phyloP scores from a whole-genome alignment of 2,888 invertebrate species.

The Taphrorychus bicolor region DNA sequence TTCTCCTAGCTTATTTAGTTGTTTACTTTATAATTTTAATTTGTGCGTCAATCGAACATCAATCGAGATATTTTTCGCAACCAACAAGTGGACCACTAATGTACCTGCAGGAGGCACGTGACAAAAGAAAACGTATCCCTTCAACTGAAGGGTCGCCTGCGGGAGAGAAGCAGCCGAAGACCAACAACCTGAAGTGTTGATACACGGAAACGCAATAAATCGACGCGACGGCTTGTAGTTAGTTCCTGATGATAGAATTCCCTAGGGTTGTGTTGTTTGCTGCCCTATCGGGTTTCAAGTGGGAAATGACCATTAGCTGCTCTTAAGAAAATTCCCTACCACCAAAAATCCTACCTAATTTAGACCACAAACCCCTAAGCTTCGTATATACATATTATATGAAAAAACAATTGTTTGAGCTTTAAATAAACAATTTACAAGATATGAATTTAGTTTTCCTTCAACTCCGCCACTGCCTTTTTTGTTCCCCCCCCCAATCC shows the following conservation, averaged over 20 bases:
- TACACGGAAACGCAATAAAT: conserved; percentile 54
- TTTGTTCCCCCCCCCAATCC: conserved; percentile 4
- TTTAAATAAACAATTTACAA: too few species aligned
- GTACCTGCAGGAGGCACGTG: conserved; percentile 19
- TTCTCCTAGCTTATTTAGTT: too few species aligned
- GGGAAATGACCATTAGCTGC: neutral
- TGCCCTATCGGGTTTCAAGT: conserved; percentile 16
- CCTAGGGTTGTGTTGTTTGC: conserved; percentile 22
- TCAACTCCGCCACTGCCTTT: conserved; percentile 7
- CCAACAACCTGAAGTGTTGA: conserved; percentile 48
- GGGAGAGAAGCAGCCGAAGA: conserved; percentile 18
- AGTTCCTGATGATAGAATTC: conserved; percentile 41
- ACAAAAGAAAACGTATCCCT: conserved; percentile 28
- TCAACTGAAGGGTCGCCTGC: conserved; percentile 3
- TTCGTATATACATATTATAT: too few species aligned
- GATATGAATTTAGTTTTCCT: too few species aligned
- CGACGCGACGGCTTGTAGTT: conserved; percentile 40
- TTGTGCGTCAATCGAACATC: too few species aligned
- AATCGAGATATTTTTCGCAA: neutral
- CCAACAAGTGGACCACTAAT: too few species aligned
- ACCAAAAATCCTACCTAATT: neutral
- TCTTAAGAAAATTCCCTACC: neutral
- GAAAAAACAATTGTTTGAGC: too few species aligned
- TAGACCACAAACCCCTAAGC: too few species aligned
- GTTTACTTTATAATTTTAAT: too few species aligned